Base-by-base conservation (phyloP, 2,797 vertebrate species). In the Phylloscopus collybita region DNA sequence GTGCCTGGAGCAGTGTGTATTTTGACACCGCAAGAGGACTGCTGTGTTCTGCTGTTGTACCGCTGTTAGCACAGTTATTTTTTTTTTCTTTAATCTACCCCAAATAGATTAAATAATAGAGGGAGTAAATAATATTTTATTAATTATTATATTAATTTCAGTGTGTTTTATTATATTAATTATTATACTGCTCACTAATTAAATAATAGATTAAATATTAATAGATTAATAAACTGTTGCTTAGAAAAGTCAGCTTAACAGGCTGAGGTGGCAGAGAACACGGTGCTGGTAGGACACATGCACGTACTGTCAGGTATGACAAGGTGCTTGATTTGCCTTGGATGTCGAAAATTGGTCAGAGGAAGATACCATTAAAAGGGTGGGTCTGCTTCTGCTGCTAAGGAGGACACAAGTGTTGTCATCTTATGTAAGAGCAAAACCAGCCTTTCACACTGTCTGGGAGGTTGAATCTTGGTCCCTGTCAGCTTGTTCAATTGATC, bases 1-100 rank as follows among this genome's bases (percentile, higher is more conserved):
- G 38, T 83, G 87, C 93, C 82, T 79, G 62, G 40, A 94, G 91
- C 81, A 22, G 64, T 21, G 36, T 83, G n/a, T 73, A 6, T 90
- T 92, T 89, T 92, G 79, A 95, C 81, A 85, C 61, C 19, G 1
- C 19, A 14, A 45, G 61, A 50, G 57, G 25, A 38, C 49, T 62
- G 18, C 44, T 45, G n/a, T 32, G 34, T 64, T 72, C 64, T 75
- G 62, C 27, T 57, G 34, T 79, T 74, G 81, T 25, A 61, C 64
- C 44, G 19, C 51, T 6, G 5, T 87, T 67, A 85, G 60, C 4
- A 2, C 5, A 6, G 40, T 50, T 69, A 69, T 90, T 92, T 91
- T 91, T 14, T 6, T 50, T 69, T 72, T 90, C 90, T 91, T 91
- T 14, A 40, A 59, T 87, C 88, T 78, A 32, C 57, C 42, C n/a